These are phyloP conservation scores for Naja naja DNA, from an alignment of 2,113 vertebrate genomes.

Conservation along the genomic window DNA sequence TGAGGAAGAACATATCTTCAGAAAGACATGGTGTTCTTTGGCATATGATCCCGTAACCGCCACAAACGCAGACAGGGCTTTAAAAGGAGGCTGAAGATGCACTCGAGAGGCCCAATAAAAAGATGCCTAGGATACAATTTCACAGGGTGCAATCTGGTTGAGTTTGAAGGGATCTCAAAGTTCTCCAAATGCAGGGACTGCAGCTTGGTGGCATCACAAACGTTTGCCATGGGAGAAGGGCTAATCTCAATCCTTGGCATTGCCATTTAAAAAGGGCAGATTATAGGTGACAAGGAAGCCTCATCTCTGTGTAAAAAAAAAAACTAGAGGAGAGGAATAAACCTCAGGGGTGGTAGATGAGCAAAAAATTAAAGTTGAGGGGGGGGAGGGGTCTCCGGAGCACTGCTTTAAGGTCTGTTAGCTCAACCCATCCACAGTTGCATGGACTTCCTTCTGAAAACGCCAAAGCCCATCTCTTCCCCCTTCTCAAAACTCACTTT, in stretches of 20 bases:
- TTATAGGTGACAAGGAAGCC: not conserved
- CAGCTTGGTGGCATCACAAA: no score
- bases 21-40: not conserved
- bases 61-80: not conserved
- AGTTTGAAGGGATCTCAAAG: not conserved
- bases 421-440: not conserved
- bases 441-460: not conserved
- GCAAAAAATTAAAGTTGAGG: not conserved
- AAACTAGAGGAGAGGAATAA: not conserved
- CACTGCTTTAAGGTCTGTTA: not conserved
- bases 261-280: not conserved
- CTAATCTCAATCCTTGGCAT: not conserved
- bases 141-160: not conserved
- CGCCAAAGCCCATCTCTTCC: not conserved
- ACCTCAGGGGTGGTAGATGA: not conserved
- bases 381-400: not conserved
- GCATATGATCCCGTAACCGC: not conserved
- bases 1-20: not conserved
- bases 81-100: not conserved
- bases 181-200: not conserved
- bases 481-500: not conserved
- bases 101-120: not conserved
- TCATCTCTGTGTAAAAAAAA: not conserved
- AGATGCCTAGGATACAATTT: not conserved
- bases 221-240: not conserved